Evolutionary conservation across 1,140 invertebrate genomes (phyloP).

Genomic region (Ceratina japonica): DNA sequence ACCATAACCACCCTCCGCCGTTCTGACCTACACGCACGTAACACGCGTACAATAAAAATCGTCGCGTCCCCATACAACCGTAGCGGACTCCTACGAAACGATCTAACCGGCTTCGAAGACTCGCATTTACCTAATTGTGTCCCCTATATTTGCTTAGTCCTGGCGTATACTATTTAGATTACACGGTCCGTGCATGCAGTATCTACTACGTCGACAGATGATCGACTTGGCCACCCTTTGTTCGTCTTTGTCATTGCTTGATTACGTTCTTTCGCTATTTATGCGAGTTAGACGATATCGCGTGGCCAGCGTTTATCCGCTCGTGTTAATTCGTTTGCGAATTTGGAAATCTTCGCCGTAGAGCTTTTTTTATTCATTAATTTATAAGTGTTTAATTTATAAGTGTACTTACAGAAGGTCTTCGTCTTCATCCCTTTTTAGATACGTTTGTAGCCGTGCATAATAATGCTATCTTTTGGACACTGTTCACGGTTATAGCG

Average conservation of each 20-base stretch:
- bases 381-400: not conserved
- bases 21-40: conserved; percentile 36
- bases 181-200: conserved; percentile 44
- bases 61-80: conserved; percentile 24
- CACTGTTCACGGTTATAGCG: conserved; percentile 80
- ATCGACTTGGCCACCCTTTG: conserved; percentile 38
- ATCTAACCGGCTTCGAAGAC: conserved; percentile 74
- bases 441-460: conserved; percentile 66
- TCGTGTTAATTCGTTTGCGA: not conserved
- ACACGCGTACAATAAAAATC: conserved; percentile 22
- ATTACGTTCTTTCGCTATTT: not conserved
- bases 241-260: conserved; percentile 3
- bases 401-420: not conserved
- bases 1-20: conserved; percentile 70
- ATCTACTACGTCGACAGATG: conserved; percentile 42
- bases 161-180: conserved; percentile 72
- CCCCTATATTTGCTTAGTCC: conserved; percentile 76
- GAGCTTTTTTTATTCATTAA: not conserved
- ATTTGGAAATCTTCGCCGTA: not conserved
- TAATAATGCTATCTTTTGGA: conserved; percentile 83
- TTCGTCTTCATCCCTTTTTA: conserved; percentile 13
- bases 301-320: not conserved
- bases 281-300: not conserved
- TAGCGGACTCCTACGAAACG: conserved; percentile 59
- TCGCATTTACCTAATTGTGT: conserved; percentile 78